Percentiles rank a stretch among this genome's conserved stretches.
Conservation (phyloP, 2,888 invertebrate species). For the Cantharis rustica region DNA sequence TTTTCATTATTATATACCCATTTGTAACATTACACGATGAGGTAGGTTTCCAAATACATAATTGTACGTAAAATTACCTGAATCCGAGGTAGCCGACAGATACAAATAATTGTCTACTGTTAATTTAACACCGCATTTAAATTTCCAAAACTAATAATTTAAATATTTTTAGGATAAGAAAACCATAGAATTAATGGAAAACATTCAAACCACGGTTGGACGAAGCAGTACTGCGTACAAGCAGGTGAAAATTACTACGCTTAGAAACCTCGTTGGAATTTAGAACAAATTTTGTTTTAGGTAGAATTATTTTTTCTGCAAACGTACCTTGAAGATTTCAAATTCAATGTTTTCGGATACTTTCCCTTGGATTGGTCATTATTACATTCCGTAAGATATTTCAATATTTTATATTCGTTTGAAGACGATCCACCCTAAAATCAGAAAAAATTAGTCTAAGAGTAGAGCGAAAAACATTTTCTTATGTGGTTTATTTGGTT, state of each 20-base stretch:
- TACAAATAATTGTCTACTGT: too few relatives aligned
- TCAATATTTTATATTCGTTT: background rate
- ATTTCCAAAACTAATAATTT: background rate
- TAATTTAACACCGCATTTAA: too few relatives aligned
- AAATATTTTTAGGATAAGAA: conserved; percentile 2
- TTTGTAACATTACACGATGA: background rate
- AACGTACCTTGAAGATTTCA: conserved; percentile 17
- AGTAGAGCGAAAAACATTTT: too few relatives aligned
- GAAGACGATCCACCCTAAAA: background rate
- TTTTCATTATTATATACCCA: background rate
- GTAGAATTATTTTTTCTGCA: conserved; percentile 18
- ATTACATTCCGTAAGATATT: conserved; percentile 14
- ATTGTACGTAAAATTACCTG: too few relatives aligned
- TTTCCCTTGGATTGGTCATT: conserved; percentile 24
- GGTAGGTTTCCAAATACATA: background rate
- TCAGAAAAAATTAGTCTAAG: too few relatives aligned
- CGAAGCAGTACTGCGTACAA: conserved; percentile 8
- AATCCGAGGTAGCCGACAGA: too few relatives aligned
- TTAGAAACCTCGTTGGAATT: too few relatives aligned
- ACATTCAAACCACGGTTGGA: conserved; percentile 4
- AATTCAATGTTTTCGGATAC: conserved; percentile 17
- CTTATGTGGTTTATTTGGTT: too few relatives aligned
- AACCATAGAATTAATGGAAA: conserved; percentile 17
- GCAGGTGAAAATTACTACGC: background rate
- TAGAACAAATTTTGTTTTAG: background rate